phyloP scores from a whole-genome alignment of 2,113 vertebrate species.

The Donacobius atricapilla region DNA sequence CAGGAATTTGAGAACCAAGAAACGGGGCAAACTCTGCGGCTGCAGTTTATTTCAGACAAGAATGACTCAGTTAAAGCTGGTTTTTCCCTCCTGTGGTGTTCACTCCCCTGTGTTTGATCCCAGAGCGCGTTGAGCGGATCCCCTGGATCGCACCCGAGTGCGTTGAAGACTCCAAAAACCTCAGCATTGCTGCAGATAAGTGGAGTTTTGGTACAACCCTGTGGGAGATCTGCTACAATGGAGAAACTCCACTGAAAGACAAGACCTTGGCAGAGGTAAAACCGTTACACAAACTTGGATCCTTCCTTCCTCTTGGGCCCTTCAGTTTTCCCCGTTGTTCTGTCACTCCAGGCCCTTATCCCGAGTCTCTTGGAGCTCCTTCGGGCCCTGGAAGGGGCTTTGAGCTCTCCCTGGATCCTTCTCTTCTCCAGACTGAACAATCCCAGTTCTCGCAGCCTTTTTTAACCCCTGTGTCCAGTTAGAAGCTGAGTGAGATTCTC shows the following conservation, averaged over 20 bases:
- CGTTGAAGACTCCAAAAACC: conserved; percentile 80
- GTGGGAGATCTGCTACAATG: conserved; percentile 98
- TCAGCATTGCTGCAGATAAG: conserved; percentile 91
- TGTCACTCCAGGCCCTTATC: background rate
- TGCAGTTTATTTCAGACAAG: background rate
- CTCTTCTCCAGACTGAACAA: background rate
- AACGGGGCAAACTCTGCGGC: background rate
- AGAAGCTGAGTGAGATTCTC: background rate
- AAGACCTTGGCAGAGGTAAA: conserved; percentile 93
- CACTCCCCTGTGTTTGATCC: background rate
- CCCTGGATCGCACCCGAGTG: conserved; percentile 98
- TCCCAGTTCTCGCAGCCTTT: background rate
- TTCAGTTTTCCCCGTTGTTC: background rate
- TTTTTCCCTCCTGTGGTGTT: background rate
- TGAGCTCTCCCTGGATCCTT: background rate
- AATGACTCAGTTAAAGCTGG: fast-evolving
- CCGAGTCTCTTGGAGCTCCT: background rate
- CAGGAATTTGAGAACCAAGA: background rate
- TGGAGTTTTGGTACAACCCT: conserved; percentile 98
- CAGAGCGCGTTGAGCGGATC: conserved; percentile 91
- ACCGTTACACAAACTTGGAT: background rate
- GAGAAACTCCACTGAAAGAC: conserved; percentile 93
- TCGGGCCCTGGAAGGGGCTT: fast-evolving
- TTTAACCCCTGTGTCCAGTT: background rate
- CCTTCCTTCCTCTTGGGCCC: background rate